Conservation (phyloP, 2,797 vertebrate genomes). For the Coendou prehensilis region DNA sequence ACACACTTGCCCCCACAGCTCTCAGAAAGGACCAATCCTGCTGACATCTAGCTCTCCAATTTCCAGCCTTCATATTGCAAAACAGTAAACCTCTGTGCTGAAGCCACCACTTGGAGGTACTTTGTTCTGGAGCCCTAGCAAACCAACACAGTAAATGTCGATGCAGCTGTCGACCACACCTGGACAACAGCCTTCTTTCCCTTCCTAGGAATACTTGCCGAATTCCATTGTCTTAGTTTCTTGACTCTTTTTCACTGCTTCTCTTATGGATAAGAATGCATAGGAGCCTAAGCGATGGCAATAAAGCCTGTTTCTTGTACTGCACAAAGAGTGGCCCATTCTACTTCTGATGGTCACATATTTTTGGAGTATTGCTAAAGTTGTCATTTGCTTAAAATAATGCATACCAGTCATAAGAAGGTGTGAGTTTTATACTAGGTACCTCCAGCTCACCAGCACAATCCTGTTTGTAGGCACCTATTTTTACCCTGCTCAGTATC, state of each 20-base stretch:
- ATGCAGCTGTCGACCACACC: background rate
- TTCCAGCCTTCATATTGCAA: background rate
- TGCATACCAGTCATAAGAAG: background rate
- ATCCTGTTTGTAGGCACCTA: too few species aligned
- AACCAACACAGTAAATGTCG: too few species aligned
- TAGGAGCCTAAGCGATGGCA: rapidly evolving
- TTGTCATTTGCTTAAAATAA: background rate
- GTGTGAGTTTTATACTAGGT: rapidly evolving
- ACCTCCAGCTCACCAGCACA: background rate
- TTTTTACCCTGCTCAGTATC: background rate
- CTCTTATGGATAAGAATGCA: background rate
- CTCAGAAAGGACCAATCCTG: background rate
- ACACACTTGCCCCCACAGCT: background rate
- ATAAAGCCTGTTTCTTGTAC: too few species aligned
- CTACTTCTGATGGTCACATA: background rate
- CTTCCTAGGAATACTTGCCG: background rate
- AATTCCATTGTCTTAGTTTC: background rate
- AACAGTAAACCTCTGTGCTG: background rate
- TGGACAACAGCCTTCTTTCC: background rate
- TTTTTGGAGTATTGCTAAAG: background rate
- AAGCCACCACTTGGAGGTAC: background rate
- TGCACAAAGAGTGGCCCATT: background rate
- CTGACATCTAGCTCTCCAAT: background rate
- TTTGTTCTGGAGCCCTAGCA: background rate
- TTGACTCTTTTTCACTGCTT: background rate